Evolutionary conservation across 2,888 invertebrate genomes (phyloP).

Genomic region (Ryuthela nishihirai): DNA sequence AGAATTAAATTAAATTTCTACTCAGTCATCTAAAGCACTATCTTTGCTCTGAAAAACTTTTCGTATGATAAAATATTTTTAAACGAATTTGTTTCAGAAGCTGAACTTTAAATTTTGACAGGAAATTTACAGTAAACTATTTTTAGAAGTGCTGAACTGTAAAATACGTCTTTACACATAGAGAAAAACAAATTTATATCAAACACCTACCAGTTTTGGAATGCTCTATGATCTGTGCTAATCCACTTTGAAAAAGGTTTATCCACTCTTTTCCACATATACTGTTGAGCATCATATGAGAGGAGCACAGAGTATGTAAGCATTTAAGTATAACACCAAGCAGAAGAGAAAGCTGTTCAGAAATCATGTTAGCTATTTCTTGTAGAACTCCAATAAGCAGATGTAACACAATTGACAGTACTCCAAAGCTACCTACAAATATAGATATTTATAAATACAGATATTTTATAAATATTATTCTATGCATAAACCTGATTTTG

Average conservation of each 20-base stretch:
- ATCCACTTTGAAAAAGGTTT: constrained; percentile 75
- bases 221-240: constrained; percentile 84
- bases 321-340: constrained; percentile 67
- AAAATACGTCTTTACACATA: no score
- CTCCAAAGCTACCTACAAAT: constrained; percentile 68
- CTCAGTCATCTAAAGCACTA: no score
- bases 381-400: constrained; percentile 83
- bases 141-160: no score
- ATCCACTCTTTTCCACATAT: constrained; percentile 68
- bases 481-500: no score
- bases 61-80: no score
- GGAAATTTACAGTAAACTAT: no score
- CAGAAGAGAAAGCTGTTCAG: constrained; percentile 58
- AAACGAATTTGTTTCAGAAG: no score
- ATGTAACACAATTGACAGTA: constrained; percentile 88
- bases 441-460: constrained; percentile 4
- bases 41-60: no score
- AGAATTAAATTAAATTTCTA: no score
- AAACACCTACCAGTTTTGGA: constrained; percentile 64
- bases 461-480: no score
- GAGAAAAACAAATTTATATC: no score
- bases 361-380: constrained; percentile 68
- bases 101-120: no score
- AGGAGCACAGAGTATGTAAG: constrained; percentile 60
- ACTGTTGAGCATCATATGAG: constrained; percentile 61